Conservation (phyloP, 2,888 invertebrate genomes). For the Xanthorhoe designata region DNA sequence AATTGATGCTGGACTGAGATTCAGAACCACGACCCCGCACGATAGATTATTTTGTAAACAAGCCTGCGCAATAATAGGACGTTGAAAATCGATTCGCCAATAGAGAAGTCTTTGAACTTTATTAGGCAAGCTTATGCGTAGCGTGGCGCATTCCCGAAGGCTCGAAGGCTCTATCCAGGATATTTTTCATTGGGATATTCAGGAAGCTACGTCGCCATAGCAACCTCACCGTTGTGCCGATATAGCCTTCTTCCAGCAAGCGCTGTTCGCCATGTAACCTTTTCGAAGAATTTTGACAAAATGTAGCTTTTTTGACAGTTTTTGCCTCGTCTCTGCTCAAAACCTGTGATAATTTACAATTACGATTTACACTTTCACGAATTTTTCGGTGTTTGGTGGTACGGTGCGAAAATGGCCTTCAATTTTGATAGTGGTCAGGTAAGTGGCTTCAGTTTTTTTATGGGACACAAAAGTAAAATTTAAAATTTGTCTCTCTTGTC, state of each 20-base stretch:
- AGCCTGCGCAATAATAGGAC: not conserved
- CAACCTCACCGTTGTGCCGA: conserved; percentile 76
- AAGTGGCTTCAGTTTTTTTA: conserved; percentile 46
- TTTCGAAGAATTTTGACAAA: conserved; percentile 42
- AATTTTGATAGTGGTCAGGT: conserved; percentile 81
- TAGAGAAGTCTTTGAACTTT: conserved; percentile 35
- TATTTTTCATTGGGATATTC: conserved; percentile 38
- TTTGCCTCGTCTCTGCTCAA: conserved; percentile 54
- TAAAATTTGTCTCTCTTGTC: too few species aligned
- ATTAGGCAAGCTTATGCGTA: conserved; percentile 24
- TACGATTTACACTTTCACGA: conserved; percentile 49
- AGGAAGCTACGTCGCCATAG: conserved; percentile 57
- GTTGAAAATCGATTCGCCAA: conserved; percentile 26
- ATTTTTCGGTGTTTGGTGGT: conserved; percentile 39
- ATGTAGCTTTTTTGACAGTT: conserved; percentile 51
- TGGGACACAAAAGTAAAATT: too few species aligned
- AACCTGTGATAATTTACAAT: conserved; percentile 59
- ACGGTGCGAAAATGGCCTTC: conserved; percentile 64
- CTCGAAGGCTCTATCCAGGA: conserved; percentile 32
- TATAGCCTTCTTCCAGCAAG: conserved; percentile 70
- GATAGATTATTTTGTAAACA: too few species aligned
- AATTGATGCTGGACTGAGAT: too few species aligned
- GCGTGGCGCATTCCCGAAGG: conserved; percentile 37
- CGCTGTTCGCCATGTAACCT: conserved; percentile 44
- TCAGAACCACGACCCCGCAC: too few species aligned